Evolutionary conservation across 1,140 invertebrate species (phyloP).

Genomic region (Heliconius hewitsoni): DNA sequence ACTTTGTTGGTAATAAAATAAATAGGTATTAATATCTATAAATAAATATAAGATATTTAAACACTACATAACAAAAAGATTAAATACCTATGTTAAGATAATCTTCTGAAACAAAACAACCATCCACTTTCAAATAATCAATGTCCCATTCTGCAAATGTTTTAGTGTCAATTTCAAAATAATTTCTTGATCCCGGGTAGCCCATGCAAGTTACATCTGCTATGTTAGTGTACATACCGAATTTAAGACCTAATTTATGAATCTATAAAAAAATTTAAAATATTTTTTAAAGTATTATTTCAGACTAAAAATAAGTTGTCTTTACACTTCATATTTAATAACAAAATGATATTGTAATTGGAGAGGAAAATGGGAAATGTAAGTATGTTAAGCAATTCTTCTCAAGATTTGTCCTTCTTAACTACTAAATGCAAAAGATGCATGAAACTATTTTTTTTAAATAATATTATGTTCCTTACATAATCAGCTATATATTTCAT

Average conservation of each 20-base stretch:
- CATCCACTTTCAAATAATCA: conserved; percentile 94
- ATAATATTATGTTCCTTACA: conserved; percentile 81
- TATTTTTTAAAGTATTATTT: too few relatives aligned
- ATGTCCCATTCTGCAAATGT: conserved; percentile 94
- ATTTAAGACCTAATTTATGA: conserved; percentile 89
- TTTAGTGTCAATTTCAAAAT: conserved; percentile 88
- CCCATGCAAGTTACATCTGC: conserved; percentile 90
- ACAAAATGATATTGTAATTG: too few relatives aligned
- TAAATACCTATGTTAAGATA: conserved; percentile 72
- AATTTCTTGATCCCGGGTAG: conserved; percentile 90
- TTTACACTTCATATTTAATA: too few relatives aligned
- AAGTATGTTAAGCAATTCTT: too few relatives aligned
- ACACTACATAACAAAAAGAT: too few relatives aligned
- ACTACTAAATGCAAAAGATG: neutral
- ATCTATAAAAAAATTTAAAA: conserved; percentile 81
- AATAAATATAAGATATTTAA: too few relatives aligned
- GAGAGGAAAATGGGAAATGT: too few relatives aligned
- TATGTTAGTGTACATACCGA: conserved; percentile 94
- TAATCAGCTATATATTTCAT: conserved; percentile 92
- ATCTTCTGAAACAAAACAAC: conserved; percentile 87
- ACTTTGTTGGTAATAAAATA: too few relatives aligned
- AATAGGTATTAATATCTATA: too few relatives aligned
- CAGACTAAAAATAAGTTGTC: too few relatives aligned
- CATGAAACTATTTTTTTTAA: neutral
- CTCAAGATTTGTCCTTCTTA: too few relatives aligned